Conservation (phyloP, 1,140 invertebrate species). For the Potamilus streckersoni region DNA sequence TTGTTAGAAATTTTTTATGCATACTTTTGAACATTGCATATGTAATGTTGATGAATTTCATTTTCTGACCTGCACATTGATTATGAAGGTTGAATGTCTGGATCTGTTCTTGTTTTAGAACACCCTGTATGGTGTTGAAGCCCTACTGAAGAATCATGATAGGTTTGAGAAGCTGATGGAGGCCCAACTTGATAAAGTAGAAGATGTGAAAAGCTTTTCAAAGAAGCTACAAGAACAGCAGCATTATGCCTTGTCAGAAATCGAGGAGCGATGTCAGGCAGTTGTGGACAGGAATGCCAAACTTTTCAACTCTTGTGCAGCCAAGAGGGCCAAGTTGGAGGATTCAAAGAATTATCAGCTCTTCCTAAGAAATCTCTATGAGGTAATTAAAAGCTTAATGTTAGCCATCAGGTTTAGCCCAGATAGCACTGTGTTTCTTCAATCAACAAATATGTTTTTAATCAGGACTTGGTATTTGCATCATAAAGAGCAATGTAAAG, state of each 20-base stretch:
- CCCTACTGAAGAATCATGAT: slow-evolving; percentile 97
- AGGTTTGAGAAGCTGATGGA: slow-evolving; percentile 98
- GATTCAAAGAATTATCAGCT: slow-evolving; percentile 96
- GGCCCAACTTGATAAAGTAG: slow-evolving; percentile 98
- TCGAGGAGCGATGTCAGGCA: slow-evolving; percentile 85
- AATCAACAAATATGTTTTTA: background rate
- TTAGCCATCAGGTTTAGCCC: background rate
- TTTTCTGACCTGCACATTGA: too few species aligned
- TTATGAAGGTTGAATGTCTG: too few species aligned
- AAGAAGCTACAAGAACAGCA: slow-evolving; percentile 91
- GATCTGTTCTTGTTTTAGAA: slow-evolving; percentile 67
- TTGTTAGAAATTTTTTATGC: too few species aligned
- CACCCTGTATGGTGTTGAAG: slow-evolving; percentile 96
- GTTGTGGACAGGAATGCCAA: slow-evolving; percentile 86
- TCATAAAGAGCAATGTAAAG: background rate
- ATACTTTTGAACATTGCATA: too few species aligned
- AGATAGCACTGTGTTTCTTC: background rate
- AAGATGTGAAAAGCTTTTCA: slow-evolving; percentile 89
- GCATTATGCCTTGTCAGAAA: slow-evolving; percentile 97
- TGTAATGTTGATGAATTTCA: too few species aligned
- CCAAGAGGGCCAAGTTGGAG: slow-evolving; percentile 83
- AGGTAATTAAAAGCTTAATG: slow-evolving; percentile 73
- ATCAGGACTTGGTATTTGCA: background rate
- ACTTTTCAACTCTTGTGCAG: slow-evolving; percentile 84
- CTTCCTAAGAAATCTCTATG: slow-evolving; percentile 97